phyloP scores from a whole-genome alignment of 2,113 vertebrate genomes.

The Egretta garzetta region DNA sequence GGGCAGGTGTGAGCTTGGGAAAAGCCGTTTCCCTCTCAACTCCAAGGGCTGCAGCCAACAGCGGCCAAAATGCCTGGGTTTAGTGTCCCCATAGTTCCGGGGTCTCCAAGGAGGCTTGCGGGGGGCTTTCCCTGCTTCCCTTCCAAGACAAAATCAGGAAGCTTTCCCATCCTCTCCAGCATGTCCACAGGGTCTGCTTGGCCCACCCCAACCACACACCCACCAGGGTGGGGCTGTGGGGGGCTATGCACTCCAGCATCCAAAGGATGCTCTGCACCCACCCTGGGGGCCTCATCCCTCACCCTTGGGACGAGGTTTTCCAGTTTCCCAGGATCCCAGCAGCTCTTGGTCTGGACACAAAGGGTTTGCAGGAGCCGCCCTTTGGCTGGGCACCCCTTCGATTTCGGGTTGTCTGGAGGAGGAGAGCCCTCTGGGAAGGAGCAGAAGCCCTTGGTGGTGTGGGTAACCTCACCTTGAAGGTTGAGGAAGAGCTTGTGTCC shows the following conservation, averaged over 20 bases:
- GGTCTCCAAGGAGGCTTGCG: neutral
- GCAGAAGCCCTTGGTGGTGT: rapidly evolving
- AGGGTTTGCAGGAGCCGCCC: neutral
- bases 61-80: rapidly evolving
- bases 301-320: neutral
- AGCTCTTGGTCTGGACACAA: neutral
- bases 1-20: neutral
- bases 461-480: neutral
- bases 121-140: neutral
- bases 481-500: neutral
- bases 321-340: neutral
- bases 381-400: rapidly evolving
- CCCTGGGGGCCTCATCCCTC: neutral
- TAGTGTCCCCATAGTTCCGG: neutral
- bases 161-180: neutral
- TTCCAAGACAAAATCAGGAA: neutral
- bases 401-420: neutral
- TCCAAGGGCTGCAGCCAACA: neutral
- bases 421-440: neutral
- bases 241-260: rapidly evolving
- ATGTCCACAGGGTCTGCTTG: neutral
- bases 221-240: rapidly evolving
- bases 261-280: neutral
- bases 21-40: neutral
- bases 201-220: neutral